Evolutionary conservation across 2,113 vertebrate species (phyloP), one percentile per base, ranked within the genome.

Genomic region (Dipodomys stephensi): DNA sequence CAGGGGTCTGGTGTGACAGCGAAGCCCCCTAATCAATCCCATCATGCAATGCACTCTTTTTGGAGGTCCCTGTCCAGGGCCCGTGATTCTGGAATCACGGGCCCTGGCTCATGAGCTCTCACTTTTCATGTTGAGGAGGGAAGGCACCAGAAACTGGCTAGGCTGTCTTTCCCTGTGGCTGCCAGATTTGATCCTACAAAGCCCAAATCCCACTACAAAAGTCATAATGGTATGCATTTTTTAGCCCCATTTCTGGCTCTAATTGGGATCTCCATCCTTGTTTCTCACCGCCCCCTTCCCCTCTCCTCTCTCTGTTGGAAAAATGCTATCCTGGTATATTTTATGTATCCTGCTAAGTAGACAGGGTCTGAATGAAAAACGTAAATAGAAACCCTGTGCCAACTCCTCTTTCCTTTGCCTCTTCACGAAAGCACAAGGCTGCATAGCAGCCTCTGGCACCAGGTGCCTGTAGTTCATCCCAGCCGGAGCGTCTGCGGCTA

Each of bases 271-370:
- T 83, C 91, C 68, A 5, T 64, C 35, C 87, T 90, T 90, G 30
- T 49, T 85, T 69, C 87, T 44, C 84, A 67, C 53, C 53, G 16
- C 15, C 53, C 53, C 53, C 15, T 3, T 4, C 53, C 4, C 15
- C 73, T 74, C 77, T 86, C 89, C 64, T 87, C 35, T 72, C 74
- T 85, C 62, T 39, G 57, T 13, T 57, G 15, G 53, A 57, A 57
- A 57, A 57, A 67, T 2, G 62, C 76, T 32, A 57, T 76, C n/a
- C 19, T 27, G 53, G 72, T 86, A 22, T 76, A 82, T 67, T 79
- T 92, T 57, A 88, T 28, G 30, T 7, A 62, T 62, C 86, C 87
- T 67, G 82, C 78, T 72, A 93, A 83, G 39, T n/a, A 90, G 25
- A 85, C 8, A 12, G 62, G 20, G 27, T 57, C 74, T 69, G 32